A percentile compares a stretch with the other conserved stretches of the same genome.
Evolutionary conservation across 2,797 vertebrate species (phyloP).

Genomic region (Tympanoctomys barrerae): DNA sequence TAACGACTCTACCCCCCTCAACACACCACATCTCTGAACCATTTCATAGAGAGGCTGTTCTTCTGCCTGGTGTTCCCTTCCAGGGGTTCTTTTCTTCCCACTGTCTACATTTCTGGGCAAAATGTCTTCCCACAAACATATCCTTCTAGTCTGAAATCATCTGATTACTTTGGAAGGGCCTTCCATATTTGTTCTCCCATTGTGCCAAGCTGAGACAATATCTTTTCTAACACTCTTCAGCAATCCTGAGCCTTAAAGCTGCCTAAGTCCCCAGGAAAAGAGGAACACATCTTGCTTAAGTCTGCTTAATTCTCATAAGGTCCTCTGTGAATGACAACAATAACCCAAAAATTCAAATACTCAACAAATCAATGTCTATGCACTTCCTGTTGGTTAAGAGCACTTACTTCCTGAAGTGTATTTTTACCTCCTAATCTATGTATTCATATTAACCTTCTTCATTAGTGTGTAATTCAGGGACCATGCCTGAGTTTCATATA

Average conservation of each 20-base stretch:
- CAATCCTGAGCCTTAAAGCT: background rate
- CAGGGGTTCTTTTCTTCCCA: background rate
- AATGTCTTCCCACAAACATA: background rate
- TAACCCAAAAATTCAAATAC: slow-evolving; percentile 3
- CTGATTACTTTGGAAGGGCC: background rate
- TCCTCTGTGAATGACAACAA: background rate
- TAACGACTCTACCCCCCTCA: background rate
- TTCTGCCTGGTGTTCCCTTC: background rate
- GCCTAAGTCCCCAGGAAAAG: background rate
- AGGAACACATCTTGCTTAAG: background rate
- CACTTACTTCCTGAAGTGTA: background rate
- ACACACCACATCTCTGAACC: rapidly evolving
- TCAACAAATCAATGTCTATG: slow-evolving; percentile 3
- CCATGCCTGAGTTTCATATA: background rate
- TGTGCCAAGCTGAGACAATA: background rate
- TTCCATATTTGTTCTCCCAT: background rate
- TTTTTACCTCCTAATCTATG: background rate
- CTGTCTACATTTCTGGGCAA: background rate
- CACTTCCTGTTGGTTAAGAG: background rate
- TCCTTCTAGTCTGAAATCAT: background rate
- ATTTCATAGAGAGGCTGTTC: background rate
- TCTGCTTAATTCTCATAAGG: background rate
- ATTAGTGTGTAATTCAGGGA: background rate
- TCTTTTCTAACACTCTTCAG: background rate
- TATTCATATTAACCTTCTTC: background rate